These are phyloP conservation scores for Liopterus haemorrhoidalis DNA, from an alignment of 2,888 invertebrate species.

Conservation along the genomic window DNA sequence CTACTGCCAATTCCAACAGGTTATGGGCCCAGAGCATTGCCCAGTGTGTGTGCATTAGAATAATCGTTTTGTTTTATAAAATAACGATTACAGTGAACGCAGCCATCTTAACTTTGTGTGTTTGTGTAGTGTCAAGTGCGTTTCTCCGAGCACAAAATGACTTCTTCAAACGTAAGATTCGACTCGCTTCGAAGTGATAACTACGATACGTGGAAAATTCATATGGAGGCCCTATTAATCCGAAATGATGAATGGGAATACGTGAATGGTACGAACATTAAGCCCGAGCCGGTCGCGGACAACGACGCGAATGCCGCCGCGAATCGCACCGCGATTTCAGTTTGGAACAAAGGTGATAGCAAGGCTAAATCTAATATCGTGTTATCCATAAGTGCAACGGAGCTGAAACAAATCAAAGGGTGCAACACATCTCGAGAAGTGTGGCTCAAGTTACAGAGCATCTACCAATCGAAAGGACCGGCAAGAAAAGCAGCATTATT, in stretches of 20 bases:
- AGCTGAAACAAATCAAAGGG: conserved; percentile 32
- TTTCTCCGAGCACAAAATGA: not conserved
- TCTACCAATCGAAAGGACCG: conserved; percentile 37
- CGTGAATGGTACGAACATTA: no score
- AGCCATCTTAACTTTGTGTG: no score
- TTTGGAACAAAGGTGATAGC: not conserved
- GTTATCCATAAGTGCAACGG: conserved; percentile 17
- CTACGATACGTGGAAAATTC: conserved; percentile 10
- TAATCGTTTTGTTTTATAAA: no score
- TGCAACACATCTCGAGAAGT: conserved; percentile 33
- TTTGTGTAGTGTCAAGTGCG: not conserved
- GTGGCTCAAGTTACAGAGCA: conserved; percentile 36
- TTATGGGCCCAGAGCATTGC: no score
- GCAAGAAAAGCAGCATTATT: conserved; percentile 39
- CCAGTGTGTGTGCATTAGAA: no score
- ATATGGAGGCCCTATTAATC: conserved; percentile 10
- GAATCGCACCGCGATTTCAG: not conserved
- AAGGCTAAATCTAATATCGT: conserved; percentile 3
- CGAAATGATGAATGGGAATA: conserved; percentile 8
- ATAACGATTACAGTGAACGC: no score
- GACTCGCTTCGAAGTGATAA: conserved; percentile 1
- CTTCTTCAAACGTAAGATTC: not conserved
- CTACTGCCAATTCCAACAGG: no score
- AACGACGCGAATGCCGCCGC: no score
- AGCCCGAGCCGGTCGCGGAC: not conserved